Evolutionary conservation across 1,140 invertebrate species (phyloP).

Genomic region (Camponotus vicinus): DNA sequence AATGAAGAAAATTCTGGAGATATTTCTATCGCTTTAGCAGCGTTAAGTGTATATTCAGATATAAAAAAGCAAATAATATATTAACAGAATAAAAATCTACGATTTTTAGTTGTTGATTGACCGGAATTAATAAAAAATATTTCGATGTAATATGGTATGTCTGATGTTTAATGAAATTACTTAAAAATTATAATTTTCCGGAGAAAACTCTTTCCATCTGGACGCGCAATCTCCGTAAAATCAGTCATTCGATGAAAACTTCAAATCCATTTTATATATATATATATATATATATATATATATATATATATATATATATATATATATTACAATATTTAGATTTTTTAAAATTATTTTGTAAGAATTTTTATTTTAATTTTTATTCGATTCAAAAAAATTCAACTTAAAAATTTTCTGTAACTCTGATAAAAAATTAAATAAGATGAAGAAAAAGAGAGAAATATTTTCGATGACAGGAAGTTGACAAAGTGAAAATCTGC

Average conservation of each 20-base stretch:
- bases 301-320: background rate
- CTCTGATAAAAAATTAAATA: background rate
- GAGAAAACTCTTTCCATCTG: slow-evolving; percentile 50
- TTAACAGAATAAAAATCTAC: background rate
- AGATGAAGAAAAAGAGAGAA: background rate
- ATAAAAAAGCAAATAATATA: background rate
- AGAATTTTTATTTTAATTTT: background rate
- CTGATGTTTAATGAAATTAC: slow-evolving; percentile 11
- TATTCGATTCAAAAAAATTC: background rate
- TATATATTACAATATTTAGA: too few relatives aligned
- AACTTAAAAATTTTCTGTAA: background rate
- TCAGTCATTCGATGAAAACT: background rate
- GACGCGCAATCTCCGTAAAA: slow-evolving; percentile 25
- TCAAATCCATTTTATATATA: background rate
- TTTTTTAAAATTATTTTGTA: background rate
- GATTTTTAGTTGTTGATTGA: background rate
- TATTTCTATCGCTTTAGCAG: background rate
- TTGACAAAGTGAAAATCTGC: slow-evolving; percentile 57
- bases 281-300: too few relatives aligned
- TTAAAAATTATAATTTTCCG: slow-evolving; percentile 9
- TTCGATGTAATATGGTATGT: background rate
- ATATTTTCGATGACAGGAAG: background rate
- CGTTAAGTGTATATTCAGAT: slow-evolving; percentile 13
- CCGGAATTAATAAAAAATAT: background rate
- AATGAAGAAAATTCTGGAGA: background rate